Evolutionary conservation across 2,797 vertebrate species (phyloP), one percentile per base, ranked within the genome.

Genomic region (Limosa lapponica): DNA sequence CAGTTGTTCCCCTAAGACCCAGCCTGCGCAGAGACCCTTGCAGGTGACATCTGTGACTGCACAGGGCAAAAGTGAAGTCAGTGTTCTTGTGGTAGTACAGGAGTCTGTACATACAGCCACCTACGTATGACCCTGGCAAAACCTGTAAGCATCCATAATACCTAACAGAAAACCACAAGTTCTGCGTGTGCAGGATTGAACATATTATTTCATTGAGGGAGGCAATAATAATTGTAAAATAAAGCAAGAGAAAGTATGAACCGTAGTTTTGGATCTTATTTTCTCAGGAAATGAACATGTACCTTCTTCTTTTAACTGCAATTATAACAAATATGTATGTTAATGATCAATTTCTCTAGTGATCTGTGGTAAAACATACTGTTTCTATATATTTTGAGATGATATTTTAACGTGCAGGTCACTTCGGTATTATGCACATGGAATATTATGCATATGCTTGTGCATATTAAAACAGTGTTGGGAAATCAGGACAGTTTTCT

Each of bases 401-500:
- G 18, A 39, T 72, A 36, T 36, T 75, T 25, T 85, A 72, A 88
- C 52, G 36, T 79, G 58, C 61, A 82, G 57, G 19, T 82, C 55
- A 61, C 74, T 84, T 93, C 18, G 13, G 19, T 46, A 24, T 77
- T 69, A 41, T 24, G 16, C 27, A 64, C 28, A 44, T 54, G 55
- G 22, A 61, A 62, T 84, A 74, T 54, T 82, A 37, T 77, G 43
- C 52, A 32, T 69, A 85, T 77, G 34, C 8, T 77, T 74, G 55
- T 87, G 22, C 54, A 32, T 73, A 79, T 92, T 93, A 61, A 94
- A 85, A 74, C 37, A 19, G 14, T 89, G 39, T 54, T 95, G 62
- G 59, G 64, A 82, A 88, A 93, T 36, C 13, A 32, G 39, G 46
- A 41, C 64, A 19, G 58, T 43, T 83, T 81, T 78, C 69, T 87